Base-by-base conservation (phyloP, 2,888 invertebrate genomes). In the Ormyrus rosae region DNA sequence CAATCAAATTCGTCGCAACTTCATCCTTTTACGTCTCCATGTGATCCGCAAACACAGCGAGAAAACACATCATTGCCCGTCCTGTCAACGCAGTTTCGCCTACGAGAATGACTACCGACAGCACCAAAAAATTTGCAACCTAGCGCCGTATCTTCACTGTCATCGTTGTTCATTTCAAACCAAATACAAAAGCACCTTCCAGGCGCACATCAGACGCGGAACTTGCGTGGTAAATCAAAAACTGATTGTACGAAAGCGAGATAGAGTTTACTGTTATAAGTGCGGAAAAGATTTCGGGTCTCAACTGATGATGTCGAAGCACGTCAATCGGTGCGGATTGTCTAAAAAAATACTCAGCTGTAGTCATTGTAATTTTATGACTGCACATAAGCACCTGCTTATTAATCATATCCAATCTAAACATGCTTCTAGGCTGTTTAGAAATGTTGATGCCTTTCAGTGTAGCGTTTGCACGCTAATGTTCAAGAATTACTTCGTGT, bases 301-400 rank as follows among this genome's bases (percentile, higher is more conserved):
- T 34, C 34, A 34, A 3, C 34, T 34, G 34, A 34, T 34, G 34
- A 34, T 34, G 34, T 34, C 4, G 4, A 34, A 34, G 45, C 63
- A 70, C 11, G 34, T 56, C 6, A 60, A 48, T 6, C 11, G 6
- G 7, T 70, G 70, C 19, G 51, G n/a, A 7, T 53, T 45, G 45
- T 6, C 4, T 1, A 53, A 50, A 1, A 45, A n/a, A 7, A 11
- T 50, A 5, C 5, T 63, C 34, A 19, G 45, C 11, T 72, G 72
- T 45, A 63, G 63, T 13, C 53, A 72, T 34, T 72, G 72, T 45
- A 34, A 13, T n/a, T 72, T 63, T 11, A 34, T 45, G 50, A 72
- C 72, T n/a, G 19, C 13, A 5, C 8, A 34, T 0, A 72, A 72
- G 46, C 7, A 11, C 5, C 6, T 13, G 8, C 45, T 72, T 7